Base-by-base conservation (phyloP, 1,140 invertebrate genomes). In the Aporrectodea caliginosa region DNA sequence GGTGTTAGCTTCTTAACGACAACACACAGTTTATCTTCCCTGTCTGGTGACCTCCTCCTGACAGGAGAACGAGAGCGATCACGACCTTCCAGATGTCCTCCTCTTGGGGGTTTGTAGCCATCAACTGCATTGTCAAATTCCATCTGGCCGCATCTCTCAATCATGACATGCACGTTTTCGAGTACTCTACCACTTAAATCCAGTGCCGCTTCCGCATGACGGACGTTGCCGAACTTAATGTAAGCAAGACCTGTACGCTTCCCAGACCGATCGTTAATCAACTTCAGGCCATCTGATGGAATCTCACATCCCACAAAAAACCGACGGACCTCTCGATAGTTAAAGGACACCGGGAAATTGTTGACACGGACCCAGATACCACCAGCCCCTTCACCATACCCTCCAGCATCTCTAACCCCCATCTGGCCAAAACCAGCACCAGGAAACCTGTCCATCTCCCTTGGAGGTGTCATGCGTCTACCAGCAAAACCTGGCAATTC, bases 221-320 rank as follows among this genome's bases (percentile, higher is more conserved):
- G 29, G 91, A 91, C 0, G 88, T 85, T 79, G 2, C 89, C 90
- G 85, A 97, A 96, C 82, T 92, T 91, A 0, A 97, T 91, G 84
- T 92, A 95, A 14, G 92, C 94, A 31, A 93, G 92, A 0, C 94
- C 94, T 0, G 92, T 93, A 6, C 93, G 90, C 33, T 92, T 91
- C 0, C 95, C 94, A 81, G 92, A 90, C 16, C 92, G 91, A 82
- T 95, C 93, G 84, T 93, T 94, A 12, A 94, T 92, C 82, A 97
- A 58, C 22, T 58, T 58, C 43, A 58, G 22, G 43, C 43, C 22
- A 58, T 58, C 22, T 22, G 43, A 58, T 12, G 43, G 43, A 58
- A 58, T 58, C 6, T 58, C 43, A 22, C 43, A 58, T 12, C 43
- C 43, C 6, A 12, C 22, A 58, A 58, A 58, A 22, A 58, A 58